Evolutionary conservation across 2,888 invertebrate species (phyloP), one percentile per base, ranked within the genome.

Genomic region (Apocheima hispidaria): DNA sequence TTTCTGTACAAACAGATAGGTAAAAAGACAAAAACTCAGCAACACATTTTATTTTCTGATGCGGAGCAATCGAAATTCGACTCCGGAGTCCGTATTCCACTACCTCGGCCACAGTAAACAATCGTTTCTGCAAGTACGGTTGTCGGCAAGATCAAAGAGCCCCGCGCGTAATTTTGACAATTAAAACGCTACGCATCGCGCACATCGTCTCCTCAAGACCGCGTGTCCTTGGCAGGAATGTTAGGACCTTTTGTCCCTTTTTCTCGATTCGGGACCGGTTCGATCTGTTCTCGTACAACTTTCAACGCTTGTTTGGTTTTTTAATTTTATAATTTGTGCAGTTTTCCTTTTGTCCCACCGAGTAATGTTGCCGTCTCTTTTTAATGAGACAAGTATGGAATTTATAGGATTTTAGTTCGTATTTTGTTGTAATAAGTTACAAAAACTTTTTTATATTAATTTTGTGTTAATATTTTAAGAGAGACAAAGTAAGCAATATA

Each of bases 191-290:
- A 80, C 77, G 83, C 84, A 88, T 90, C 79, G 86, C 84, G 76
- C 78, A 79, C 88, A 85, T 88, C 79, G 86, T 77, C 77, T 77
- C 72, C 76, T 72, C 77, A 73, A 62, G 74, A 69, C 65, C 70
- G 68, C 66, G 87, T 90, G 91, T 87, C 91, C 91, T 92, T 92
- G 91, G 80, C 73, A 80, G 82, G 92, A 90, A 92, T 90, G 85
- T 82, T 79, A 82, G 53, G 77, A 79, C 78, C 26, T 46, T 46
- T 33, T 46, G 78, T 80, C 77, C 70, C 73, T 74, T 74, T 83
- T 81, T 81, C 84, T 84, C 73, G 74, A 65, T 66, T 73, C 78
- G 79, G 49, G 52, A 87, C 88, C 83, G 83, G 88, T 89, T 79
- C 79, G 81, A 85, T 88, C 85, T 87, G 81, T 74, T 75, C 73